Base-by-base conservation (phyloP, 2,113 vertebrate species). In the Motacilla tschutschensis region DNA sequence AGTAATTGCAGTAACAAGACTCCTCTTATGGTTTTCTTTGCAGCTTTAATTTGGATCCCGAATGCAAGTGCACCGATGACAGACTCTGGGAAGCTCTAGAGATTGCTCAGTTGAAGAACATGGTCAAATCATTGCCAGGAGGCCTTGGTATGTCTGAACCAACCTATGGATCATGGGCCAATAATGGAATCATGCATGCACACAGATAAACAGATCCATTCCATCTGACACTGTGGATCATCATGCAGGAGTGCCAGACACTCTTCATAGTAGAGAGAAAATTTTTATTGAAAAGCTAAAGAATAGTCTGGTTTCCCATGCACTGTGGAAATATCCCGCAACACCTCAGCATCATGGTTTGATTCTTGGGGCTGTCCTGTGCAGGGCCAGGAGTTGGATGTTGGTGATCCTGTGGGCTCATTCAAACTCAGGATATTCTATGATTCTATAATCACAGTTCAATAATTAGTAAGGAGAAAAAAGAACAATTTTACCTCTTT, bases 21-120 rank as follows among this genome's bases (percentile, higher is more conserved):
- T 54, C 33, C 33, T 59, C 2, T 33, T 53, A 17, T 4, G 74
- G 33, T 69, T 91, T 88, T 33, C 22, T 64, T 76, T 79, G 14
- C 95, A 99, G 99, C 73, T 99, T 99, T 88, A 99, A 99, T 95
- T 97, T 99, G 88, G 99, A 99, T 87, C 99, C 99, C 0, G 99
- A 99, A 91, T 96, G 97, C 93, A 99, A 97, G 80, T 99, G 99
- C 83, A 98, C 97, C 0, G 99, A 99, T 14, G 98, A 99, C 53
- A 97, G 98, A 35, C 98, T 99, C 38, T 99, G 99, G 99, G 99
- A 99, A 96, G 99, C 99, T 40, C 95, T 99, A 41, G 99, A 99
- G 96, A 99, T 99, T 60, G 99, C 99, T 83, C 99, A 99, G 93
- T 91, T 99, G 78, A 99, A 99, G 97, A 98, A 99, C 85, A 98